Evolutionary conservation across 2,888 invertebrate species (phyloP), one percentile per base, ranked within the genome.

Genomic region (Pedicia rivosa): DNA sequence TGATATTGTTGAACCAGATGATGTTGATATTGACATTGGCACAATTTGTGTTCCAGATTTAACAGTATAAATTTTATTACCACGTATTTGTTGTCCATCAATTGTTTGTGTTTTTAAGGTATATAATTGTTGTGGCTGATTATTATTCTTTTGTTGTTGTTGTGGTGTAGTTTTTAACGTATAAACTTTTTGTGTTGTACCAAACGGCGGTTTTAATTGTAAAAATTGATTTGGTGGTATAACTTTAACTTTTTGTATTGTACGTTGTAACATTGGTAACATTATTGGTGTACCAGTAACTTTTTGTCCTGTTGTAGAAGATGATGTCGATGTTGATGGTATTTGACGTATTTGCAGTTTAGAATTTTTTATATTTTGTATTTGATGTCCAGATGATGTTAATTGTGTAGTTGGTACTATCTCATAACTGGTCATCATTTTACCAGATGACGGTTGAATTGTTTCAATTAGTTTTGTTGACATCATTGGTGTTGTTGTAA

Each of bases 151-250:
- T 31, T n/a, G 36, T 10, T 14, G 37, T 33, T 36, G 42, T 19
- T 42, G 48, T 40, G 48, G 38, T 5, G 49, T 36, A 10, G 48
- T 52, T 46, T 55, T 57, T 4, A 60, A 50, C 1, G 58, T 55
- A 35, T 59, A 61, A 26, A 60, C 54, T 36, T 59, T 61, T 17
- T 51, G 53, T 42, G 57, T 53, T 10, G 51, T 50, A 37, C 45
- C 42, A 40, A 48, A 17, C 9, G 51, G 49, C 4, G 55, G 49
- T 40, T 61, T 61, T 1, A 61, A 40, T 29, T 61, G 60, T 2
- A 61, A 51, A 43, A 61, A 57, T 41, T 61, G 59, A 43, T 51
- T 58, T 5, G 56, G 47, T 2, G 60, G 55, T 41, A 61, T 53
- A 54, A 60, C 55, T 50, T 61, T 61, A 13, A 61, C 55, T 43